Conservation (phyloP, 2,888 invertebrate species). For the Tetranychus piercei region DNA sequence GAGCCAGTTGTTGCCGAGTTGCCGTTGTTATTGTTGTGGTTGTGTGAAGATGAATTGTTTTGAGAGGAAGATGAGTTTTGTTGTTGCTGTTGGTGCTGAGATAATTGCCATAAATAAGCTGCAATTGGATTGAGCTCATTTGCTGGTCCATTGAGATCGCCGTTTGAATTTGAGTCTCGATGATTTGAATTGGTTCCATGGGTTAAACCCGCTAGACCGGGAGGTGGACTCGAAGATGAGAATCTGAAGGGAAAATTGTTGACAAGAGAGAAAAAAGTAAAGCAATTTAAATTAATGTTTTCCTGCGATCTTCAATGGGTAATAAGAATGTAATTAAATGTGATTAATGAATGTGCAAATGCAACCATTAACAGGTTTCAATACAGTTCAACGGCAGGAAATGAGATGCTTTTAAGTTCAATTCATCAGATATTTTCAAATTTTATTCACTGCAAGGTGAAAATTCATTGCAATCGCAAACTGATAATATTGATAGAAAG, state of each 20-base stretch:
- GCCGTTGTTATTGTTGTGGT: not conserved
- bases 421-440: too few relatives aligned
- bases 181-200: not conserved
- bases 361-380: too few relatives aligned
- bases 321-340: too few relatives aligned
- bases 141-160: not conserved
- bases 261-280: too few relatives aligned
- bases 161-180: not conserved
- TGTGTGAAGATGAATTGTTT: constrained; percentile 10
- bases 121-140: constrained; percentile 20
- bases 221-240: constrained; percentile 18
- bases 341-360: too few relatives aligned
- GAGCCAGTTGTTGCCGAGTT: not conserved
- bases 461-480: too few relatives aligned
- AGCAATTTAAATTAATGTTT: too few relatives aligned
- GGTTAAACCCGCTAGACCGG: constrained; percentile 10
- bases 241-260: constrained; percentile 7
- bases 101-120: constrained; percentile 22
- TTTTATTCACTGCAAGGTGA: too few relatives aligned
- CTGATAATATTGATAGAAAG: too few relatives aligned
- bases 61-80: constrained; percentile 18
- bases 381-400: too few relatives aligned
- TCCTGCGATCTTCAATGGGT: too few relatives aligned
- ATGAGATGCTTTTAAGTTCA: too few relatives aligned
- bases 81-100: constrained; percentile 20